These are phyloP conservation scores for Hystrix brachyura DNA, from an alignment of 2,113 vertebrate species.

Conservation along the genomic window DNA sequence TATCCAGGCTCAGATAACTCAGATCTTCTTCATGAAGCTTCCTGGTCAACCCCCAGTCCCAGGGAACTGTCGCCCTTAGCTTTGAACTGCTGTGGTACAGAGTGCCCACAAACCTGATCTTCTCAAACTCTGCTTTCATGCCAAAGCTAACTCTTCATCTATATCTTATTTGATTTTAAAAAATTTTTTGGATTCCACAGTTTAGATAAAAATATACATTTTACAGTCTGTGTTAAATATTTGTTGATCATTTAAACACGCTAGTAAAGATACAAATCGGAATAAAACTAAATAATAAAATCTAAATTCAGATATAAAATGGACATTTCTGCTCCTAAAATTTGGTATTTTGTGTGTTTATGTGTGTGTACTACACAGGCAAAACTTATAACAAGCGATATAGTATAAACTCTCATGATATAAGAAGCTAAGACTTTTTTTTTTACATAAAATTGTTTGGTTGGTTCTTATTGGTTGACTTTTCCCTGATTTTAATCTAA, in stretches of 20 bases:
- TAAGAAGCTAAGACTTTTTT: background rate
- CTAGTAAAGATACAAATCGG: background rate
- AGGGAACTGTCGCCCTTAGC: too few species aligned
- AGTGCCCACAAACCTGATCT: too few species aligned
- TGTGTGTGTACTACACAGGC: background rate
- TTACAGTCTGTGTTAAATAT: background rate
- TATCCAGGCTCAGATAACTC: background rate
- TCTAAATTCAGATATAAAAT: background rate
- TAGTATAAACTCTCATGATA: background rate
- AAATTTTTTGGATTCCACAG: background rate
- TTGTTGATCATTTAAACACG: background rate
- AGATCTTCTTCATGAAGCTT: background rate
- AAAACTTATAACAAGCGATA: conserved; percentile 4
- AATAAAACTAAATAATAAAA: conserved; percentile 32
- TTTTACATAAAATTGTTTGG: background rate
- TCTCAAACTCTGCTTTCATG: background rate
- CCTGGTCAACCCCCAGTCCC: background rate
- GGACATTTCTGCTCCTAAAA: background rate
- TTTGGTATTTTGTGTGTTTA: background rate
- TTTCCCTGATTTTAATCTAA: background rate
- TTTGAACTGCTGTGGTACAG: background rate
- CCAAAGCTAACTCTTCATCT: background rate
- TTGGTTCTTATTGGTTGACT: background rate
- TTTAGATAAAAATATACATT: background rate
- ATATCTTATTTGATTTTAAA: background rate